Base-by-base conservation (phyloP, 2,797 vertebrate species). In the Allobates femoralis region DNA sequence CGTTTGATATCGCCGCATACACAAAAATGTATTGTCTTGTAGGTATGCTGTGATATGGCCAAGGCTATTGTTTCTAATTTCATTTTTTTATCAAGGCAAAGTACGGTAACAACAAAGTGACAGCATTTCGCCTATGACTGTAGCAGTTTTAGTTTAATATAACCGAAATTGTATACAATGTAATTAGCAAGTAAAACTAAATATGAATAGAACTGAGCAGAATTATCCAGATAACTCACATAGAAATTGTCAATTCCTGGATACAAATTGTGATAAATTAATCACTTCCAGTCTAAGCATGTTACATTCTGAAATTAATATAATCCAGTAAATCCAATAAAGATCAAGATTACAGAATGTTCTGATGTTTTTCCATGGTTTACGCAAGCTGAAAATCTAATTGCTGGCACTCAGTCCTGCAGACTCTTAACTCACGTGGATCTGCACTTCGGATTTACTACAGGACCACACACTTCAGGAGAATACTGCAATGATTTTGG, bases 1-100 rank as follows among this genome's bases (percentile, higher is more conserved):
- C 88, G 90, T 89, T 91, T 90, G 81, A 85, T 37, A 88, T 77
- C 85, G 50, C 74, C 90, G 89, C 88, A 88, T 92, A 91, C 62
- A 78, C 73, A 69, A 83, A 66, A 53, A 83, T 82, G 32, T 53
- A 78, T 89, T 88, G 89, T 87, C 86, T 86, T 90, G 82, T 87
- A 90, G 89, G 89, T 91, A 75, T 67, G 77, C 26, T 62, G n/a
- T 60, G 21, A 23, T 58, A 37, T 87, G 66, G 30, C 66, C 66
- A 30, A 87, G 14, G n/a, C 58, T 26, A 66, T 80, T 81, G 75
- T 66, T 81, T 37, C 30, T 53, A 37, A 67, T 55, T 75, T 26
- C 66, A 3, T 79, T 41, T 26, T 50, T 21, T 56, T 75, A 55
- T 76, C 46, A 73, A 46, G 14, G 41, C 64, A 3, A 32, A 8